Evolutionary conservation across 64 coral and sea anemone species (phyloP), one percentile per base, ranked within the genome.

Genomic region (Anthopleura sola): DNA sequence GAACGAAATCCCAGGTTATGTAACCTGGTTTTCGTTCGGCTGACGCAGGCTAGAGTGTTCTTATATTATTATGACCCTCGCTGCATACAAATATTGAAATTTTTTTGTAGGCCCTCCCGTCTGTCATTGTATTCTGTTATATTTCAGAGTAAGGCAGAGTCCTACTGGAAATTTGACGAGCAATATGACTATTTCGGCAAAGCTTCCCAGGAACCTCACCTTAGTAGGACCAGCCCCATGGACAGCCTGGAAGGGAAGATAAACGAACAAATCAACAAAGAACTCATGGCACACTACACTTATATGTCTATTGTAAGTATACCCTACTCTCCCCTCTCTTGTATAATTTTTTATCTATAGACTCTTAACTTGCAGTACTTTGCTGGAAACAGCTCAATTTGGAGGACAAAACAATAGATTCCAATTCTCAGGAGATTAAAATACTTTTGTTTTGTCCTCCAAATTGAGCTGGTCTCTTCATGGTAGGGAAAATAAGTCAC

Each of bases 221-320:
- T 81, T 12, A 10, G 1, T 44, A 40, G 6, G 17, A 44, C 37
- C 8, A 9, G 0, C 3, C 11, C 4, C 11, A 48, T 81, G 37
- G 14, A 40, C 16, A 36, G 23, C 37, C 39, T 86, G 11, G 78
- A 87, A 83, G 21, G 64, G 24, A 62, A 82, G 68, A 87, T 92
- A 62, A 87, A 92, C 85, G 82, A 86, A 18, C 90, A 92, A 47
- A 92, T 92, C 79, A 92, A 92, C 57, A 86, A 81, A 48, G 90
- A 92, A 60, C 78, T 92, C 38, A 83, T 77, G 55, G 78, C 83
- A 14, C 78, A 92, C 85, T 92, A 92, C 77, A 92, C 58, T 33
- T 92, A 87, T 49, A 12, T 83, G 46, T 87, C 90, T 31, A 87
- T 92, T 85, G 90, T 92, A 68, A 49, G 85, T 87, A 71, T 71